Base-by-base conservation (phyloP, 2,113 vertebrate genomes). In the Mystacornis crossleyi region DNA sequence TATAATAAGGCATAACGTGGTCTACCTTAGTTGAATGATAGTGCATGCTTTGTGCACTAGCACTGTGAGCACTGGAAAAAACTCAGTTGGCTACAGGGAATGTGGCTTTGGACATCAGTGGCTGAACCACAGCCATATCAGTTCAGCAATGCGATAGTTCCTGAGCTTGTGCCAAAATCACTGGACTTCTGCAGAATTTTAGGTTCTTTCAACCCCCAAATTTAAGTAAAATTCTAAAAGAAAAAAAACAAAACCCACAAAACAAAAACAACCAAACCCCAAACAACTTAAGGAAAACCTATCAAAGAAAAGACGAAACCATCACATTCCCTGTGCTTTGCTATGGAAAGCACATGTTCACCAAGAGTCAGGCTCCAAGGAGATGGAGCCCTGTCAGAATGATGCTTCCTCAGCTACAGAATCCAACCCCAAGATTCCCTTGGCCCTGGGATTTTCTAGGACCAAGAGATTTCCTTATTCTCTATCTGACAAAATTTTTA, bases 1-100 rank as follows among this genome's bases (percentile, higher is more conserved):
- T 84, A 78, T 53, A 96, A 94, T 78, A 90, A 89, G 80, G 40
- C 60, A 74, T 90, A 94, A 86, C 75, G 28, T 8, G 7, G 64
- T 93, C 84, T 89, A 57, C 4, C 25, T 84, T 90, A 71, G 60
- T 74, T 89, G 86, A 96, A 86, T 93, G 61, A 74, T 81, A 86
- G 67, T 43, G 66, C 55, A 48, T 90, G 82, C 51, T 93, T 93
- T 89, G 88, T 64, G 82, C 82, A 43, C 42, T 43, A 43, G 42
- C 42, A 43, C 90, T 91, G 58, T 65, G 95, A 89, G 48, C 75
- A 24, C 80, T 94, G 79, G 60, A 92, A 93, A 67, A 83, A 73
- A 14, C 54, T 95, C 70, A 51, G 20, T 13, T 93, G 67, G 70
- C 82, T 73, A 14, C 55, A 90, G 81, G 67, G 64, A 86, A 67